Base-by-base conservation (phyloP, 2,888 invertebrate species). In the Hypercompe scribonia region DNA sequence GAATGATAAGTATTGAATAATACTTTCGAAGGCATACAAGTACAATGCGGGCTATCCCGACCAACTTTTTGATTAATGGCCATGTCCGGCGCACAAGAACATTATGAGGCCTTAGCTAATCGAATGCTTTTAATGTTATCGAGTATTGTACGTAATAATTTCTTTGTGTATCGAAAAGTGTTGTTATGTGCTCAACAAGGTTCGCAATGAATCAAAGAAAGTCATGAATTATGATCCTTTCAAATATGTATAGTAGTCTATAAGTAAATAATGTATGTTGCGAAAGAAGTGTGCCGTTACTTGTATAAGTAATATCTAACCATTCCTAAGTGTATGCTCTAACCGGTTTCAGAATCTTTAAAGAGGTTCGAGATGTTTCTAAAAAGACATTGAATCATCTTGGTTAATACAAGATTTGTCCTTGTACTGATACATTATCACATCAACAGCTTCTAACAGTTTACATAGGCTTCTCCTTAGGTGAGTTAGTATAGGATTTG, bases 21-120 rank as follows among this genome's bases (percentile, higher is more conserved):
- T 65, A 79, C 75, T 79, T 85, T 77, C 74, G 72, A 65, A 72
- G 74, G 72, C 70, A 77, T 73, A 72, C 67, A 68, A 67, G 58
- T 58, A 75, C 81, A 83, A 83, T 83, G 67, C 74, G 75, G 75
- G 76, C 11, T 68, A 66, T 78, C 67, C 54, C 73, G 65, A 70
- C 78, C 75, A 77, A 81, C 74, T 78, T 83, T 79, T 76, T 78
- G 84, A 83, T 83, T 78, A 83, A 83, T 83, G 66, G 42, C 34
- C 31, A 58, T 79, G 80, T 83, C 76, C 50, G 34, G 46, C 46
- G 63, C 81, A 79, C 72, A 71, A 63, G 54, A 64, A 72, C 50
- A 76, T 81, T 83, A 81, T 77, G 76, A 76, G 70, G 58, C 72
- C 61, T 65, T 67, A 72, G 76, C 73, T 79, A 79, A 82, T 82